phyloP scores from a whole-genome alignment of 1,140 invertebrate genomes.

The Drosophila asahinai region DNA sequence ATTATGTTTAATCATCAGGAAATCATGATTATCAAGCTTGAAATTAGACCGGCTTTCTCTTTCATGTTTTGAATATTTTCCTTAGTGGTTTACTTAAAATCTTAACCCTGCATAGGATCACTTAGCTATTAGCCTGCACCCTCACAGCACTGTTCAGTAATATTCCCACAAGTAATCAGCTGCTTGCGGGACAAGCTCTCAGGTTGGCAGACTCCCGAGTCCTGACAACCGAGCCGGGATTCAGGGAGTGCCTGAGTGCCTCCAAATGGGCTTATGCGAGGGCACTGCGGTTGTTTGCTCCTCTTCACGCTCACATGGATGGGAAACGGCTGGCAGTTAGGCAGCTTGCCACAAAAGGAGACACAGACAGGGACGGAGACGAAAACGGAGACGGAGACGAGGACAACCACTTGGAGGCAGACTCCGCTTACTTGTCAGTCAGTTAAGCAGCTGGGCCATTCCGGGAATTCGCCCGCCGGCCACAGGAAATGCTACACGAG shows the following conservation, averaged over 20 bases:
- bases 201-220: slow-evolving; percentile 34
- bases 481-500: slow-evolving; percentile 70
- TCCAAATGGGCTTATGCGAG: slow-evolving; percentile 34
- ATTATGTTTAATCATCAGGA: too few species aligned
- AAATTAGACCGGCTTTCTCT: neutral
- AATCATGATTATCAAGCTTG: too few species aligned
- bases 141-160: slow-evolving; percentile 12
- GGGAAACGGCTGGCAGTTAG: slow-evolving; percentile 49
- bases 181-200: slow-evolving; percentile 18
- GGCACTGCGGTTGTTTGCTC: slow-evolving; percentile 44
- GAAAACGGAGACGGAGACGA: neutral
- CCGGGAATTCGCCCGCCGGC: slow-evolving; percentile 56
- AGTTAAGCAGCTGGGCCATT: slow-evolving; percentile 68
- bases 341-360: slow-evolving; percentile 35
- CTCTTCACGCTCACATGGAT: slow-evolving; percentile 46
- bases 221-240: slow-evolving; percentile 47
- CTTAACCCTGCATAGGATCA: neutral
- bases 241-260: slow-evolving; percentile 33
- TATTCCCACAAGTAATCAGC: slow-evolving; percentile 30
- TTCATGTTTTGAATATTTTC: neutral
- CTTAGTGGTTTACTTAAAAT: neutral
- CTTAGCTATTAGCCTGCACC: neutral
- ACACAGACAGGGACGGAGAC: neutral
- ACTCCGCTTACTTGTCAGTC: slow-evolving; percentile 71
- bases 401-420: slow-evolving; percentile 32